Evolutionary conservation across 1,140 invertebrate species (phyloP).

Genomic region (Ganaspis sp.): DNA sequence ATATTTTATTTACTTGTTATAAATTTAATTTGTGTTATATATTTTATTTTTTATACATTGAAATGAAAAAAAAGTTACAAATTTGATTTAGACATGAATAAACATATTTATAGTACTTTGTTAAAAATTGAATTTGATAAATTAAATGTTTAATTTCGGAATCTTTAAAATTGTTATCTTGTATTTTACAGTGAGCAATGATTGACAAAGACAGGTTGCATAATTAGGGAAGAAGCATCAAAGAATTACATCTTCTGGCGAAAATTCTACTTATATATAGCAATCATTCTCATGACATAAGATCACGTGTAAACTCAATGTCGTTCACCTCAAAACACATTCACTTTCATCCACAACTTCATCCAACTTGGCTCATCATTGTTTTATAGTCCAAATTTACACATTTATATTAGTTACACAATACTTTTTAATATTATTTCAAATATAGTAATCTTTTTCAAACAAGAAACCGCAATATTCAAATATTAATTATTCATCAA

Average conservation of each 20-base stretch:
- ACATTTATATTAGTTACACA: background rate
- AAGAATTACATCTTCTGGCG: background rate
- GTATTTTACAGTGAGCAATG: background rate
- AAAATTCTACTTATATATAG: conserved; percentile 32
- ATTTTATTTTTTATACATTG: no score
- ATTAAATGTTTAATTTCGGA: no score
- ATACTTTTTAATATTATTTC: no score
- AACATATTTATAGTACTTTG: no score
- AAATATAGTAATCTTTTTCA: no score
- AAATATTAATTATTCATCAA: no score
- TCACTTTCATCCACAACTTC: background rate
- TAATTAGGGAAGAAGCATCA: background rate
- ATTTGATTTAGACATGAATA: no score
- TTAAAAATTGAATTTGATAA: no score
- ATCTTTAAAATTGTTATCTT: background rate
- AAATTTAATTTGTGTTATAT: no score
- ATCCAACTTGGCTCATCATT: background rate
- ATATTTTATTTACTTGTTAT: no score
- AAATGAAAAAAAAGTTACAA: no score
- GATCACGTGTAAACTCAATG: conserved; percentile 1
- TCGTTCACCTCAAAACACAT: background rate
- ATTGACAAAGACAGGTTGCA: background rate
- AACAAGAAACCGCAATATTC: no score
- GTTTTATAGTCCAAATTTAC: background rate
- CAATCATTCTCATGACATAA: conserved; percentile 15